Evolutionary conservation across 2,113 vertebrate genomes (phyloP).

Genomic region (Kryptolebias marmoratus): DNA sequence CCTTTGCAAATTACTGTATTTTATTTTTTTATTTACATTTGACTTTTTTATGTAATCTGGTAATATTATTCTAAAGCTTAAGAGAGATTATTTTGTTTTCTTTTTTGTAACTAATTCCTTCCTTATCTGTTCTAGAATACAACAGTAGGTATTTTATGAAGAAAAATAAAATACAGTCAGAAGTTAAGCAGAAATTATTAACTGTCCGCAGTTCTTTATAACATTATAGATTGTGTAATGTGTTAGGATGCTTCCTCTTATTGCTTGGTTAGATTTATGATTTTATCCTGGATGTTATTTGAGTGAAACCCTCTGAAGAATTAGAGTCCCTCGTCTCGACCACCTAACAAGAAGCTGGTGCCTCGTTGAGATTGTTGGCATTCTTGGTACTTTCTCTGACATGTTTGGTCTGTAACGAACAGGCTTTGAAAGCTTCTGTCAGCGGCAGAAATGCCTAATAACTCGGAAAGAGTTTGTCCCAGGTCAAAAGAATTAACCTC

Average conservation of each 20-base stretch:
- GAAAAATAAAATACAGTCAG: too few relatives aligned
- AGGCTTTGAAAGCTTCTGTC: constrained; percentile 74
- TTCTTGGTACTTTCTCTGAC: constrained; percentile 67
- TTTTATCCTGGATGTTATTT: background rate
- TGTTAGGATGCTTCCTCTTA: background rate
- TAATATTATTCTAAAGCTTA: too few relatives aligned
- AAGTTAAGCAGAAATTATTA: too few relatives aligned
- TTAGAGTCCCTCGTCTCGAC: constrained; percentile 23
- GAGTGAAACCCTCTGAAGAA: constrained; percentile 9
- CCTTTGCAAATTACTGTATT: too few relatives aligned
- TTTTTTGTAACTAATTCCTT: too few relatives aligned
- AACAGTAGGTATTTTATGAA: too few relatives aligned
- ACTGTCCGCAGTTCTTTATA: too few relatives aligned
- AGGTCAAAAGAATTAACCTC: constrained; percentile 81
- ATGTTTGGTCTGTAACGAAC: constrained; percentile 71
- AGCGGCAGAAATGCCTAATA: constrained; percentile 68
- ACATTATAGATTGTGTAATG: too few relatives aligned
- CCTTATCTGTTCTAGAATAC: too few relatives aligned
- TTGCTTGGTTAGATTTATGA: background rate
- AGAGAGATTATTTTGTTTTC: too few relatives aligned
- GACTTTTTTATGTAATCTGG: too few relatives aligned
- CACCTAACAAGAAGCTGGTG: constrained; percentile 40
- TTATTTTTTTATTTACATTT: too few relatives aligned
- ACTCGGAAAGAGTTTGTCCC: constrained; percentile 65
- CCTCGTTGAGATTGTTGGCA: constrained; percentile 57